phyloP scores from a whole-genome alignment of 1,140 invertebrate genomes.

The Euglossa dilemma region DNA sequence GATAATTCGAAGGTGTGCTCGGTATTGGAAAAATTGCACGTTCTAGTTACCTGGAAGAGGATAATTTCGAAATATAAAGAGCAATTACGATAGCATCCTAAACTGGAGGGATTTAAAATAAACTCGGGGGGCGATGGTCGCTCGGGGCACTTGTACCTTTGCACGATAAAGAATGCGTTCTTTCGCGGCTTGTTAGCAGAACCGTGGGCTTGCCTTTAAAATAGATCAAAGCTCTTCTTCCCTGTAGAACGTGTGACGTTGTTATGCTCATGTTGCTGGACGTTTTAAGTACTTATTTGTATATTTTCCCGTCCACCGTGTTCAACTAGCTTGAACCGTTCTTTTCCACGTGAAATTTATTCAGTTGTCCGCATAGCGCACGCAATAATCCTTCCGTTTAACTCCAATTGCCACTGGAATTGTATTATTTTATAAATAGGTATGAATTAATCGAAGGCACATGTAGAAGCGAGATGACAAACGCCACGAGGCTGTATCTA shows the following conservation, averaged over 20 bases:
- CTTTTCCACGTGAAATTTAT: too few species aligned
- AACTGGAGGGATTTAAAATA: neutral
- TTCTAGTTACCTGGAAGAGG: neutral
- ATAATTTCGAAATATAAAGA: neutral
- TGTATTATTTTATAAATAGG: neutral
- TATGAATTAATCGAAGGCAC: slow-evolving; percentile 12
- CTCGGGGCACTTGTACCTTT: neutral
- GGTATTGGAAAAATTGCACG: neutral
- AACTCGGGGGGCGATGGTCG: neutral
- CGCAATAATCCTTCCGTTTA: too few species aligned
- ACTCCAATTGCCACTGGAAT: neutral
- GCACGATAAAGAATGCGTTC: neutral
- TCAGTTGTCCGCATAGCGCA: too few species aligned
- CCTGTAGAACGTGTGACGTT: neutral
- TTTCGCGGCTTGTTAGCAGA: neutral
- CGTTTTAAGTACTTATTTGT: slow-evolving; percentile 11
- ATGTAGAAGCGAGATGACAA: neutral
- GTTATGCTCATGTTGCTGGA: neutral
- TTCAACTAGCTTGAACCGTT: neutral
- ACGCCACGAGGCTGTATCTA: neutral
- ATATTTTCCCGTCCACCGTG: neutral
- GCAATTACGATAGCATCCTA: neutral
- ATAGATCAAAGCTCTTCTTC: neutral
- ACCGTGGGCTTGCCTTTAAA: neutral
- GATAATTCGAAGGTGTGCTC: too few species aligned